Evolutionary conservation across 2,797 vertebrate species (phyloP).

Genomic region (Phoxinus dragarum): DNA sequence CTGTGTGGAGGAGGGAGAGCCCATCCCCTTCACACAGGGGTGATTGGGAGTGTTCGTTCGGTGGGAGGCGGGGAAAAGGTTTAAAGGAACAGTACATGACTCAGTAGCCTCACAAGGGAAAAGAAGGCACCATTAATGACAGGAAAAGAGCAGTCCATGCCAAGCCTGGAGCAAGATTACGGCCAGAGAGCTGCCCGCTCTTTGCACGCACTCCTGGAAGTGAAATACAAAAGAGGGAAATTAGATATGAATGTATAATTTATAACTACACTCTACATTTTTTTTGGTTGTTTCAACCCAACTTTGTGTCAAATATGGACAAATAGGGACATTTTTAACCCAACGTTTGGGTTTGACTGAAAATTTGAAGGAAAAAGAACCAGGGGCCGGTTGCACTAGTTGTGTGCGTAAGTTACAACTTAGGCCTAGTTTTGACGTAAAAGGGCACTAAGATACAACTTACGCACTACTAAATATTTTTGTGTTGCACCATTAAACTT

Average conservation of each 20-base stretch:
- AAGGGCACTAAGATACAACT: too few species aligned
- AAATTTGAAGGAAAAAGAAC: too few species aligned
- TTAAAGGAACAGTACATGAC: slow-evolving; percentile 60
- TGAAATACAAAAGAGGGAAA: slow-evolving; percentile 15
- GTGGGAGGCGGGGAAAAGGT: slow-evolving; percentile 56
- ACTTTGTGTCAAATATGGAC: too few species aligned
- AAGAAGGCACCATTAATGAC: slow-evolving; percentile 87
- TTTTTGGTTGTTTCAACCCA: too few species aligned
- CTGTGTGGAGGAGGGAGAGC: slow-evolving; percentile 67
- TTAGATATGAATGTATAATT: background rate
- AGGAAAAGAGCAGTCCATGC: slow-evolving; percentile 83
- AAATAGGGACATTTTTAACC: too few species aligned
- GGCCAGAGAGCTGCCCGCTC: slow-evolving; percentile 84
- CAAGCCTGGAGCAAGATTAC: slow-evolving; percentile 72
- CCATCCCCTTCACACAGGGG: slow-evolving; percentile 40
- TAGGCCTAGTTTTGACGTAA: too few species aligned
- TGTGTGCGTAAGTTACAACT: too few species aligned
- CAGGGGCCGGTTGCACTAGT: too few species aligned
- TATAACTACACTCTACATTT: too few species aligned
- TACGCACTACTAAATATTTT: too few species aligned
- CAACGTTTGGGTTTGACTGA: too few species aligned
- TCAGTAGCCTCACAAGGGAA: slow-evolving; percentile 84
- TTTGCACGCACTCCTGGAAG: slow-evolving; percentile 91
- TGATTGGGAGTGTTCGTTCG: slow-evolving; percentile 50
- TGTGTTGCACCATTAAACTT: too few species aligned